These are phyloP conservation scores for Sapajus apella DNA, from an alignment of 2,113 vertebrate species.

Conservation along the genomic window DNA sequence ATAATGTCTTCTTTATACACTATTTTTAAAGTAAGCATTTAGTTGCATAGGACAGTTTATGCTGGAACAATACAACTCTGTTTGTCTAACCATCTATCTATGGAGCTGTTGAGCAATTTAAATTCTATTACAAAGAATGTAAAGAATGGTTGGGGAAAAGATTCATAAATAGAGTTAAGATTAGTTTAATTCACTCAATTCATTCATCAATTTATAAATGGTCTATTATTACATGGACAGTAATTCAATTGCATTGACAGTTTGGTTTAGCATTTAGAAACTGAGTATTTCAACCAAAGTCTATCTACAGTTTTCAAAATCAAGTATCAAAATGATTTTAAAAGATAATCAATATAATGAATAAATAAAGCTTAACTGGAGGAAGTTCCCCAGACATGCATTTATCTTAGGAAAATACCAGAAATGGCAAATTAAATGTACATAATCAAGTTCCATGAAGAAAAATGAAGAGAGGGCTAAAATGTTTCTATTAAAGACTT, in stretches of 20 bases:
- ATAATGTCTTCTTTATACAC: background rate
- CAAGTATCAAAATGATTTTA: constrained; percentile 25
- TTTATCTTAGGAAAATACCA: constrained; percentile 36
- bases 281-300: background rate
- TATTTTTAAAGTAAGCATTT: constrained; percentile 15
- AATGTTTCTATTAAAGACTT: background rate
- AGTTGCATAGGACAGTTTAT: background rate
- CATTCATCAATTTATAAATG: constrained; percentile 31
- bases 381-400: background rate
- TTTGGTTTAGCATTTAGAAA: constrained; percentile 41
- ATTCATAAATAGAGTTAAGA: background rate
- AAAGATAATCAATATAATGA: constrained; percentile 42
- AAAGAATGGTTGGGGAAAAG: background rate
- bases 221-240: background rate
- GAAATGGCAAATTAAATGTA: background rate
- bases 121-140: background rate
- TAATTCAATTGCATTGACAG: background rate
- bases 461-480: background rate
- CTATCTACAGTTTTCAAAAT: constrained; percentile 45
- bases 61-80: background rate
- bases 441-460: background rate
- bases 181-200: constrained; percentile 7
- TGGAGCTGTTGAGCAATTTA: background rate
- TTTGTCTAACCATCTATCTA: background rate
- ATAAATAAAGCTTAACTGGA: constrained; percentile 27